Evolutionary conservation across 2,113 vertebrate species (phyloP).

Genomic region (Anser brachyrhynchus): DNA sequence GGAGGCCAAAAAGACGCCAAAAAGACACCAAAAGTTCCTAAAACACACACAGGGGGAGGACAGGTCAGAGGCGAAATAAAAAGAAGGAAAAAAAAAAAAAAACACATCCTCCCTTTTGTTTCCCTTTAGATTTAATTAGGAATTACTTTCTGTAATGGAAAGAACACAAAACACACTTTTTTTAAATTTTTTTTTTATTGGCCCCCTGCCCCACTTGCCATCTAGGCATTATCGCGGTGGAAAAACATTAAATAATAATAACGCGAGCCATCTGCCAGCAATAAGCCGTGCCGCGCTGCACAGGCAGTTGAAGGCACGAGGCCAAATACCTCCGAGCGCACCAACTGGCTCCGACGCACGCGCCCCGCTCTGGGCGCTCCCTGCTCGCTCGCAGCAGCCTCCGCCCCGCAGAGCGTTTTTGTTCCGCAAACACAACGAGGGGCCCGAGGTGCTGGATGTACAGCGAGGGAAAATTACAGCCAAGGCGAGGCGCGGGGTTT

Average conservation of each 20-base stretch:
- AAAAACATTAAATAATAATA: conserved; percentile 7
- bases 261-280: background rate
- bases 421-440: rapidly evolving
- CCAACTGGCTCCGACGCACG: background rate
- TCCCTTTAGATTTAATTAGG: background rate
- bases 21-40: background rate
- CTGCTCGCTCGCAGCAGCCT: rapidly evolving
- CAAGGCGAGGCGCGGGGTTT: background rate
- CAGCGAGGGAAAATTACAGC: background rate
- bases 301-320: background rate
- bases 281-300: background rate
- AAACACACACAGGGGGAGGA: background rate
- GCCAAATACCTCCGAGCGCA: background rate
- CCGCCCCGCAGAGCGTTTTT: background rate
- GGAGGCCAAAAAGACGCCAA: background rate
- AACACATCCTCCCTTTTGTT: background rate
- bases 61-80: background rate
- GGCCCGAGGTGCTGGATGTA: background rate
- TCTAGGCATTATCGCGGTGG: background rate
- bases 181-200: background rate
- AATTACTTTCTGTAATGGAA: background rate
- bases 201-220: background rate
- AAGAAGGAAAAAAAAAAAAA: too few relatives aligned
- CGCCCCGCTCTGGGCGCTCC: rapidly evolving
- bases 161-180: background rate